Evolutionary conservation across 1,140 invertebrate genomes (phyloP).

Genomic region (Alviniconcha marisindica): DNA sequence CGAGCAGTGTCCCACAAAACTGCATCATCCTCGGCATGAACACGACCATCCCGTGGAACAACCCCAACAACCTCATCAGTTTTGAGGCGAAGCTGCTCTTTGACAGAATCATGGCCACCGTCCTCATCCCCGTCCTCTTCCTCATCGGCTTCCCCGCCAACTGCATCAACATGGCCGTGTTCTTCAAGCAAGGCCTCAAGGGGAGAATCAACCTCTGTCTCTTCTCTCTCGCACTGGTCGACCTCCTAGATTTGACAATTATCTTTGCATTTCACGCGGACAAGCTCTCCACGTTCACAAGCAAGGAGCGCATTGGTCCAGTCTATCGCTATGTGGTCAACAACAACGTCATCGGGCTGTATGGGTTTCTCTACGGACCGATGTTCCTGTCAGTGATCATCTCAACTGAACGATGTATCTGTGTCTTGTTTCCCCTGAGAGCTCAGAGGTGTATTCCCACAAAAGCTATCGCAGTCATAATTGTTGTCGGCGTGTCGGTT

Average conservation of each 20-base stretch:
- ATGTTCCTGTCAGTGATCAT: neutral
- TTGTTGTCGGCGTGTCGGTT: neutral
- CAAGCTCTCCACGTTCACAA: neutral
- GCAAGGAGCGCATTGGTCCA: neutral
- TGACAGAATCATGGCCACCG: neutral
- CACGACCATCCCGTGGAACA: conserved; percentile 11
- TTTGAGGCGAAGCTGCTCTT: neutral
- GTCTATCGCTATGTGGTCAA: neutral
- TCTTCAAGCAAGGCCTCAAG: conserved; percentile 22
- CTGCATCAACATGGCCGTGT: conserved; percentile 12
- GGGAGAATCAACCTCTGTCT: conserved; percentile 27
- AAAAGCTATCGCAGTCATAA: neutral
- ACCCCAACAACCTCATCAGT: conserved; percentile 17
- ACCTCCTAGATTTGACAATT: neutral
- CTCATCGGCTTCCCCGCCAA: conserved; percentile 1
- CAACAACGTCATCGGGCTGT: conserved; percentile 23
- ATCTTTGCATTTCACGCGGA: neutral
- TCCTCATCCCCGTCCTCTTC: neutral
- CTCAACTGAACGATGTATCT: conserved; percentile 16
- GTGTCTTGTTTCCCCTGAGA: conserved; percentile 15
- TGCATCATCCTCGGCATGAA: neutral
- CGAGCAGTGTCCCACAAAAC: neutral
- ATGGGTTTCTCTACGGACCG: neutral
- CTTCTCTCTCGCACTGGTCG: neutral
- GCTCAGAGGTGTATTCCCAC: neutral